Evolutionary conservation across 1,140 invertebrate species (phyloP).

Genomic region (Vanessa tameamea): DNA sequence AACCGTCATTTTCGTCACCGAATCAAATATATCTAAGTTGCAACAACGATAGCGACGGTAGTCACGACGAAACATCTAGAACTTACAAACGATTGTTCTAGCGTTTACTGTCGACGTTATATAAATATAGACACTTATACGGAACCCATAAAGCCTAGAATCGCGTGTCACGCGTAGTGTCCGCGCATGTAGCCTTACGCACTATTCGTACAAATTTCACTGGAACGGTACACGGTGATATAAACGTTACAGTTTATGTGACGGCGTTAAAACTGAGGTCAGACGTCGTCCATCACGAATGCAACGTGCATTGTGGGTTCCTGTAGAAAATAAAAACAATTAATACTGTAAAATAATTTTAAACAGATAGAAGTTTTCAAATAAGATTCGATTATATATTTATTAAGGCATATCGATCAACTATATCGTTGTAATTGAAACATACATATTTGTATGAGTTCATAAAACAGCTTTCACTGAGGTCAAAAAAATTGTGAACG

Average conservation of each 20-base stretch:
- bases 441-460: too few species aligned
- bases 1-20: conserved; percentile 41
- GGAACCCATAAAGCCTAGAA: conserved; percentile 37
- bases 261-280: conserved; percentile 57
- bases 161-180: conserved; percentile 25
- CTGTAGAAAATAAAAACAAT: conserved; percentile 42
- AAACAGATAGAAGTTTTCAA: not conserved
- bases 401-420: too few species aligned
- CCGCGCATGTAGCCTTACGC: conserved; percentile 15
- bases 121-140: conserved; percentile 35
- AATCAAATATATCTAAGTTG: conserved; percentile 47
- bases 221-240: conserved; percentile 34
- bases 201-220: conserved; percentile 30
- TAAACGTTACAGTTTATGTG: conserved; percentile 31
- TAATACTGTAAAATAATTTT: not conserved
- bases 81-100: conserved; percentile 14
- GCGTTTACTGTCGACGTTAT: not conserved
- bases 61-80: not conserved
- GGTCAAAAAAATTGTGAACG: too few species aligned
- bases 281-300: conserved; percentile 78
- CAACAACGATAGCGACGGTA: conserved; percentile 49
- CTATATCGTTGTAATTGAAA: too few species aligned
- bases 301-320: conserved; percentile 78
- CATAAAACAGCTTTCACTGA: too few species aligned
- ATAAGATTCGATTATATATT: too few species aligned